Evolutionary conservation across 2,888 invertebrate species (phyloP), one percentile per base, ranked within the genome.

Genomic region (Ypsolopha scabrella): DNA sequence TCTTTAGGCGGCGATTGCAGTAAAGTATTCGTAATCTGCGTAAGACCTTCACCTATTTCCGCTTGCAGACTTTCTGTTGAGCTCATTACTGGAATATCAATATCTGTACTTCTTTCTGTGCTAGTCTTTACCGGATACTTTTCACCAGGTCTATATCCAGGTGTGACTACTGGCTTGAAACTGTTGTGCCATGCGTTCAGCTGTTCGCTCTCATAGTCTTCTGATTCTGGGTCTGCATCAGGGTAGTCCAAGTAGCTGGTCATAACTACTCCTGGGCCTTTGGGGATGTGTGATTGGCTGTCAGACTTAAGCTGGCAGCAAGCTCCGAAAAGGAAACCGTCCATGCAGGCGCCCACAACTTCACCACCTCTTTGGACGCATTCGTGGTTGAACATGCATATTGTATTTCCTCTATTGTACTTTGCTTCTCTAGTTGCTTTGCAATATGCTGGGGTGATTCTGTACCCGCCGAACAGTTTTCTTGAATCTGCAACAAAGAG

Each of bases 331-430:
- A 95, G 88, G 70, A 95, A 95, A 0, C 96, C 95, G 65, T 96
- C 96, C 92, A 96, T 94, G 67, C 96, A 97, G 0, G 96, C 93
- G 0, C 96, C 95, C 0, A 96, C 94, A 0, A 58, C 95, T 68
- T 93, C 91, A 0, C 96, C 96, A 0, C 90, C 90, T 56, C 94
- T 86, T 60, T 92, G 92, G 0, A 88, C 87, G 69, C 96, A 96
- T 70, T 96, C 95, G 66, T 95, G 94, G 79, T 96, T 96, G 86
- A 96, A 97, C 96, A 96, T 96, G 77, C 96, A 96, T 65, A 95
- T 92, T 41, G 93, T 93, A 41, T 92, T 92, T 0, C 93, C 92
- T 60, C 88, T 85, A 61, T 90, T 89, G 45, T 88, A 86, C 58
- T 85, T 88, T 14, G 91, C 82, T 41, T 90, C 89, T 68, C 90